A percentile compares a stretch with the other conserved stretches of the same genome.
These are phyloP conservation scores for Hirtodrosophila confusa DNA, from an alignment of 2,888 invertebrate genomes.

Conservation along the genomic window DNA sequence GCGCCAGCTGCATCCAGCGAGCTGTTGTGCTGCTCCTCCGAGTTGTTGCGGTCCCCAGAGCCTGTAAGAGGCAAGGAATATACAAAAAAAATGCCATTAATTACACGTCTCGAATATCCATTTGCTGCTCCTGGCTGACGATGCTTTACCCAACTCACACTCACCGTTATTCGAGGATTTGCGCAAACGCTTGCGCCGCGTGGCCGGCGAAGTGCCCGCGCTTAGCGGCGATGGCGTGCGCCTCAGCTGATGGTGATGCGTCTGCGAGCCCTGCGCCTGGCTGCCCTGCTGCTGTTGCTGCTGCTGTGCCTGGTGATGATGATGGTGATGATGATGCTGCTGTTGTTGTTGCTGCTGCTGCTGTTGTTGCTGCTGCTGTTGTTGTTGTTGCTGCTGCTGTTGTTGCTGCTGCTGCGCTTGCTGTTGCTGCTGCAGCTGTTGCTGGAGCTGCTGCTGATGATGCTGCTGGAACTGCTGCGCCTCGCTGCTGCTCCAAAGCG, in stretches of 20 bases:
- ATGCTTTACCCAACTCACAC: conserved; percentile 71
- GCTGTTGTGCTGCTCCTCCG: conserved; percentile 84
- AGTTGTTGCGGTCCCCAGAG: conserved; percentile 85
- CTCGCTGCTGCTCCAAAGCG: conserved; percentile 85
- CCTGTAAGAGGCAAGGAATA: conserved; percentile 65
- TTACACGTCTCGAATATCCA: neutral
- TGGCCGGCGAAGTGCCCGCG: conserved; percentile 88
- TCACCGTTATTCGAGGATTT: conserved; percentile 87
- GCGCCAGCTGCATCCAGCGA: conserved; percentile 79
- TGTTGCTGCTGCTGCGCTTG: conserved; percentile 86
- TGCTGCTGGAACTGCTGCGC: conserved; percentile 86
- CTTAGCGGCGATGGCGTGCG: conserved; percentile 85
- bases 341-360: conserved; percentile 74
- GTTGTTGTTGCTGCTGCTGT: conserved; percentile 85
- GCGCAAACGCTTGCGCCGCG: conserved; percentile 86
- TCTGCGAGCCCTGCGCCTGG: conserved; percentile 86
- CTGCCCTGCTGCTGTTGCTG: conserved; percentile 87
- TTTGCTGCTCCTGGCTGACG: conserved; percentile 35
- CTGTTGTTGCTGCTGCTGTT: conserved; percentile 85
- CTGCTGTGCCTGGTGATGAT: conserved; percentile 81
- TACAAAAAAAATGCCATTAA: conserved; percentile 3
- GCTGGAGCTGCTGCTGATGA: conserved; percentile 86
- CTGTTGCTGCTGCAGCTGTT: conserved; percentile 86
- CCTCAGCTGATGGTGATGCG: conserved; percentile 86
- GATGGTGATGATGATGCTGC: conserved; percentile 74